phyloP scores from a whole-genome alignment of 1,140 invertebrate genomes.

The Lucilia sericata region DNA sequence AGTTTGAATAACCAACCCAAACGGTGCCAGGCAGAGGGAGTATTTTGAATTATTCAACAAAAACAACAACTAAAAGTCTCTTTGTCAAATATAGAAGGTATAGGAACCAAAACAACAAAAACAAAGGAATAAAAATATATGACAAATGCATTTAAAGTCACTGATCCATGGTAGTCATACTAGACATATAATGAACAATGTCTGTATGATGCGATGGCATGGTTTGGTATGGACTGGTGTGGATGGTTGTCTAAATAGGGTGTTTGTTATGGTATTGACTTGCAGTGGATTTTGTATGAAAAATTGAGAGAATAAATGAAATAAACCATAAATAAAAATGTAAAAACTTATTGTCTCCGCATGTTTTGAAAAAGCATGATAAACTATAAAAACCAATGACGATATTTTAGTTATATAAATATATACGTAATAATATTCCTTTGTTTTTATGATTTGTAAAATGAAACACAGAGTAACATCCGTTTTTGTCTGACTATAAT shows the following conservation, averaged over 20 bases:
- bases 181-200: neutral
- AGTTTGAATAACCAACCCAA: neutral
- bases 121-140: neutral
- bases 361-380: neutral
- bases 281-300: no score
- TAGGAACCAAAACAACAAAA: neutral
- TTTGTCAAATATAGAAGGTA: conserved; percentile 5
- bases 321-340: neutral
- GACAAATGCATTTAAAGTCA: conserved; percentile 40
- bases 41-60: neutral
- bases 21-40: neutral
- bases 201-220: neutral
- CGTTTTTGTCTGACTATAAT: neutral
- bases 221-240: neutral
- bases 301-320: neutral
- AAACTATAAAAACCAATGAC: neutral
- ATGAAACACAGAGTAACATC: neutral
- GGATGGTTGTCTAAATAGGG: neutral
- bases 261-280: neutral
- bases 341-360: neutral
- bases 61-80: neutral
- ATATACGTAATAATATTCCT: no score
- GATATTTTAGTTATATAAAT: neutral
- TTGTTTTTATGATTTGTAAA: neutral
- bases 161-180: conserved; percentile 22